These are phyloP conservation scores for Aspidapion aeneum DNA, from an alignment of 2,888 invertebrate species.

Conservation along the genomic window DNA sequence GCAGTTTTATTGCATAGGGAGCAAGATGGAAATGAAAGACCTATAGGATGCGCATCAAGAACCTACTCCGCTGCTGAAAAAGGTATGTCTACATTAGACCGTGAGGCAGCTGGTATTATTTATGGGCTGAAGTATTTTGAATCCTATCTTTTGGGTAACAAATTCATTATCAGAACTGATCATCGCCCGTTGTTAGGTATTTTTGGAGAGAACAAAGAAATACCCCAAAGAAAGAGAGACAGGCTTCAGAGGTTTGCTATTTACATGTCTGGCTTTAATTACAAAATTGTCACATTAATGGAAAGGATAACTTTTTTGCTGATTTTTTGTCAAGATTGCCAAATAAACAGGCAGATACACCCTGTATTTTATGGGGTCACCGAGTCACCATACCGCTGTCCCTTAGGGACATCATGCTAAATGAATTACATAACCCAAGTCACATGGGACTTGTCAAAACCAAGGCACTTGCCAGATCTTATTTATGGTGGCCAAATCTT, in stretches of 20 bases:
- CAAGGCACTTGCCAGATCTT: not conserved
- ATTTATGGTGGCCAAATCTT: not conserved
- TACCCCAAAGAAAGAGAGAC: slow-evolving; percentile 29
- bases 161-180: not conserved
- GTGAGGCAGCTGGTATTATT: not conserved
- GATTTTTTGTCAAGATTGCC: not conserved
- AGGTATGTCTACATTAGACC: not conserved
- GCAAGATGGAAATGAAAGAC: too few relatives aligned
- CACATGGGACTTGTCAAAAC: not conserved
- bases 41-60: slow-evolving; percentile 1
- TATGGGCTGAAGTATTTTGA: not conserved
- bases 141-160: not conserved
- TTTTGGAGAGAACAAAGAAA: too few relatives aligned
- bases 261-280: slow-evolving; percentile 3
- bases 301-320: not conserved
- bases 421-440: not conserved
- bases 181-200: not conserved
- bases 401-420: not conserved
- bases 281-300: not conserved
- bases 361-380: not conserved
- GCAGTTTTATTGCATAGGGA: not conserved
- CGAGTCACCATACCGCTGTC: too few relatives aligned
- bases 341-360: not conserved
- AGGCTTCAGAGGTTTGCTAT: not conserved
- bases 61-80: not conserved